Evolutionary conservation across 2,888 invertebrate genomes (phyloP).

Genomic region (Pegoplata infirma): DNA sequence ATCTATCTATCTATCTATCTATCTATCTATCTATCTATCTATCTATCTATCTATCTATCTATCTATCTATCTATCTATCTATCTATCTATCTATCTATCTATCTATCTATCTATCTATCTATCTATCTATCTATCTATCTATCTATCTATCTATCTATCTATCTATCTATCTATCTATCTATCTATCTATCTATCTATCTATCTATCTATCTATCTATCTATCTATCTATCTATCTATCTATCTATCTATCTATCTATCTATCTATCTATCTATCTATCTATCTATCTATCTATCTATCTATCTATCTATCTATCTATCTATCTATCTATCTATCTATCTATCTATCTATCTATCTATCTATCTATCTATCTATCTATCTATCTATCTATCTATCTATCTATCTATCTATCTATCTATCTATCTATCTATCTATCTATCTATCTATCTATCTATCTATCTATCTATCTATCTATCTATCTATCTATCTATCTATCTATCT

Average conservation of each 20-base stretch:
- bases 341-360: background rate
- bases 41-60: slow-evolving; percentile 9
- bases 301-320: background rate
- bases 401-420: background rate
- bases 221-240: slow-evolving; percentile 9
- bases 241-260: slow-evolving; percentile 9
- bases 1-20: slow-evolving; percentile 9
- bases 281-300: background rate
- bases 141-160: slow-evolving; percentile 9
- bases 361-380: background rate
- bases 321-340: background rate
- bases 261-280: background rate
- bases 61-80: slow-evolving; percentile 9
- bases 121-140: slow-evolving; percentile 9
- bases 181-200: slow-evolving; percentile 9
- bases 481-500: background rate
- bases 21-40: slow-evolving; percentile 9
- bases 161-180: slow-evolving; percentile 9
- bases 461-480: background rate
- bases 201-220: slow-evolving; percentile 9
- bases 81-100: slow-evolving; percentile 9
- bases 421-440: background rate
- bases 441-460: background rate
- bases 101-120: slow-evolving; percentile 9
- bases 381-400: background rate